Conservation (phyloP, 1,140 invertebrate species). For the Myzus persicae region DNA sequence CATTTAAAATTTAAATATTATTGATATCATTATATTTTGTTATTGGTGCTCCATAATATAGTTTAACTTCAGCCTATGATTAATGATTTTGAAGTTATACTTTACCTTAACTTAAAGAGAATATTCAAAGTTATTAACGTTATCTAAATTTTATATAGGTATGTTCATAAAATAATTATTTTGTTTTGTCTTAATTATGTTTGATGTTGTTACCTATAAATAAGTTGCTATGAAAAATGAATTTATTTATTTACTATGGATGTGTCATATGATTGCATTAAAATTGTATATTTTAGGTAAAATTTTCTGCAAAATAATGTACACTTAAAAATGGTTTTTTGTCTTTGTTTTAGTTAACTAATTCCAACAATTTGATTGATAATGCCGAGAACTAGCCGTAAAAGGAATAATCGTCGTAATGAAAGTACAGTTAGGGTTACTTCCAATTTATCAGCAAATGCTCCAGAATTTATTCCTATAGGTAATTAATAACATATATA, state of each 20-base stretch:
- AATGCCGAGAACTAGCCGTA: slow-evolving; percentile 31
- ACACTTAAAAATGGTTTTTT: neutral
- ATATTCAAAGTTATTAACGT: neutral
- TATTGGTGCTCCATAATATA: neutral
- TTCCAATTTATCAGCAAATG: slow-evolving; percentile 40
- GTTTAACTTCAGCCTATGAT: neutral
- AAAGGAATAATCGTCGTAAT: neutral
- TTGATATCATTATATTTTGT: too few relatives aligned
- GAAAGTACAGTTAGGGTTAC: neutral
- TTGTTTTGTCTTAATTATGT: neutral
- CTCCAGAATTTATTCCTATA: slow-evolving; percentile 41
- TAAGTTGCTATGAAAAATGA: neutral
- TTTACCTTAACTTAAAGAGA: neutral
- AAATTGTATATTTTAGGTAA: neutral
- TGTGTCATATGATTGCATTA: neutral
- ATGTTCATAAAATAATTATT: neutral
- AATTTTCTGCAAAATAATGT: neutral
- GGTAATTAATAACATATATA: slow-evolving; percentile 29
- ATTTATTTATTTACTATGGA: neutral
- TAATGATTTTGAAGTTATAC: neutral
- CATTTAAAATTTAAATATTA: too few relatives aligned
- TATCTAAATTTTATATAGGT: neutral
- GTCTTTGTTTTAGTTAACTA: slow-evolving; percentile 10
- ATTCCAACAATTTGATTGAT: neutral
- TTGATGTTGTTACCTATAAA: neutral